Evolutionary conservation across 2,888 invertebrate genomes (phyloP).

Genomic region (Neoaliturus tenellus): DNA sequence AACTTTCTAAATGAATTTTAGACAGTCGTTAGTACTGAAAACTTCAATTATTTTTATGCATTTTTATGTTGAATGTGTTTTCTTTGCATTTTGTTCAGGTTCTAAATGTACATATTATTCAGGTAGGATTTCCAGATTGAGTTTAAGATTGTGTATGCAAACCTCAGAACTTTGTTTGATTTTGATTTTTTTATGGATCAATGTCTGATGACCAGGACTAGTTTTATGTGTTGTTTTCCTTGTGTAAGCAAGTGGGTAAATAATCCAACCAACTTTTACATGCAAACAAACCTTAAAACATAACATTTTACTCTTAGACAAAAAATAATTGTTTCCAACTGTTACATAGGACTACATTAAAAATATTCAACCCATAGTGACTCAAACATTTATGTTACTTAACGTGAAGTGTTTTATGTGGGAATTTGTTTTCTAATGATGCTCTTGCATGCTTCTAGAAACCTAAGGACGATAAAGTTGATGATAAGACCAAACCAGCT

Average conservation of each 20-base stretch:
- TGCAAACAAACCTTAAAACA: neutral
- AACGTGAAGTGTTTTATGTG: neutral
- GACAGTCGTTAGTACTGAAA: neutral
- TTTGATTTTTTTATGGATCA: neutral
- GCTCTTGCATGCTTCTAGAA: conserved; percentile 48
- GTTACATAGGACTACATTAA: neutral
- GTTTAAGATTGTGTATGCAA: neutral
- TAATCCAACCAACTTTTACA: neutral
- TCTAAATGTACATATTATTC: neutral
- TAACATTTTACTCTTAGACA: neutral
- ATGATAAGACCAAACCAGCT: conserved; percentile 11
- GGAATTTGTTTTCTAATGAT: neutral
- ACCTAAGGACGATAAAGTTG: conserved; percentile 20
- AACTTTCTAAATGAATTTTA: neutral
- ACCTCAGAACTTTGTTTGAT: neutral
- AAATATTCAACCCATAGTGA: neutral
- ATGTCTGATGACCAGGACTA: neutral
- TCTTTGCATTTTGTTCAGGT: neutral
- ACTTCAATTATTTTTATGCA: neutral
- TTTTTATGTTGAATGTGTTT: neutral
- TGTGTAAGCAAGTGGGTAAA: too few species aligned
- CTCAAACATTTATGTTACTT: neutral
- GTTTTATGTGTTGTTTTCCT: neutral
- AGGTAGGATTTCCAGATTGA: neutral
- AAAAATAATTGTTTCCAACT: neutral